Percentiles rank a stretch among this genome's conserved stretches.
These are phyloP conservation scores for Lepidochrysops patricia DNA, from an alignment of 2,888 invertebrate species.

Conservation along the genomic window DNA sequence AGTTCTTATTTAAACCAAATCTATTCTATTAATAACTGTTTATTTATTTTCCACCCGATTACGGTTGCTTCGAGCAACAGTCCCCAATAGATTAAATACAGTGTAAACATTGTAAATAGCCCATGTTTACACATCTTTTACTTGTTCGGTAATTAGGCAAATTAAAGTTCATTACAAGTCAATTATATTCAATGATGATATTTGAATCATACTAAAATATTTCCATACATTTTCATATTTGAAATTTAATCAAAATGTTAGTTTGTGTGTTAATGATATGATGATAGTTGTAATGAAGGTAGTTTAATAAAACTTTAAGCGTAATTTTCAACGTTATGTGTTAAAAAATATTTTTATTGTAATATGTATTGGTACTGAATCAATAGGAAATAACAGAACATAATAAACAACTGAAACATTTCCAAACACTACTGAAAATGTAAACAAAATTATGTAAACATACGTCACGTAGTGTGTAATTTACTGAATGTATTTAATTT, in stretches of 20 bases:
- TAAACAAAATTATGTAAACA: not conserved
- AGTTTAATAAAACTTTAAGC: not conserved
- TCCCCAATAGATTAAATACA: conserved; percentile 32
- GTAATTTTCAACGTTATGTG: not conserved
- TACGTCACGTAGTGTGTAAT: not conserved
- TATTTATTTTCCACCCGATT: conserved; percentile 31
- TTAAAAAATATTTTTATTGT: not conserved
- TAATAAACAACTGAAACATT: not conserved
- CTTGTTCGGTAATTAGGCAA: conserved; percentile 22
- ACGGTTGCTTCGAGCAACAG: conserved; percentile 32
- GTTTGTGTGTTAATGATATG: not conserved
- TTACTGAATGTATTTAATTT: not conserved
- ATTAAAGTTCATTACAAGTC: conserved; percentile 16
- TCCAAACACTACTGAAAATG: not conserved
- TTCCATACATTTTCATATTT: not conserved
- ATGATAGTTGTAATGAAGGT: not conserved
- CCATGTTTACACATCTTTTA: conserved; percentile 21
- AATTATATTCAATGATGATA: conserved; percentile 20
- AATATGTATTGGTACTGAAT: no score
- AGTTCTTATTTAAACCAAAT: not conserved
- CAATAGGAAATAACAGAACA: no score
- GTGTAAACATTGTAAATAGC: conserved; percentile 35
- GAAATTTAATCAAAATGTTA: not conserved
- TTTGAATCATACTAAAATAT: not conserved
- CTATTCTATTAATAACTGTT: not conserved